Evolutionary conservation across 1,140 invertebrate genomes (phyloP).

Genomic region (Teleopsis dalmanni): DNA sequence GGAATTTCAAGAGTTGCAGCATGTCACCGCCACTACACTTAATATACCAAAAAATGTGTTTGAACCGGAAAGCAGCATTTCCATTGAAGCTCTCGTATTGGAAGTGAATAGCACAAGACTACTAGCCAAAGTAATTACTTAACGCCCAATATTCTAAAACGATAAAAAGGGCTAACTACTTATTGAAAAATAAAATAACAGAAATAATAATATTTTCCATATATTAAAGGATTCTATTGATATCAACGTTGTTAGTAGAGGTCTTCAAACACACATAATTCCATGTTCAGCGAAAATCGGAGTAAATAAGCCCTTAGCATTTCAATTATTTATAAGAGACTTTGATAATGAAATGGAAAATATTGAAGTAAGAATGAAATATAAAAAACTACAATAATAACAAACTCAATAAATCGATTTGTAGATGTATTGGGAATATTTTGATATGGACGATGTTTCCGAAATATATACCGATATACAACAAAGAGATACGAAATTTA

Average conservation of each 20-base stretch:
- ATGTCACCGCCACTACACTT: not conserved
- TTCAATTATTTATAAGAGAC: not conserved
- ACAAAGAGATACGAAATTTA: no score
- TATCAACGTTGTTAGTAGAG: not conserved
- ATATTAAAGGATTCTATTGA: no score
- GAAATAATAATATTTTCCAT: no score
- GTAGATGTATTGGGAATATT: no score
- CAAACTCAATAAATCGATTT: constrained; percentile 1
- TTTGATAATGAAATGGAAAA: not conserved
- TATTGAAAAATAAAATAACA: no score
- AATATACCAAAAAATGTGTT: constrained; percentile 4
- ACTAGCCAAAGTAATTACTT: not conserved
- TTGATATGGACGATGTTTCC: no score
- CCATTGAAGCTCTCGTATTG: not conserved
- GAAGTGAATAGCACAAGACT: not conserved
- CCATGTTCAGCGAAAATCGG: not conserved
- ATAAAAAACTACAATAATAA: not conserved
- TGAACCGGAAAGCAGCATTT: not conserved
- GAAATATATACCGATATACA: no score
- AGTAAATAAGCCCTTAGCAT: not conserved
- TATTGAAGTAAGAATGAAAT: not conserved
- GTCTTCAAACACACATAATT: not conserved
- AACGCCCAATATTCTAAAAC: no score
- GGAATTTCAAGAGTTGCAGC: not conserved
- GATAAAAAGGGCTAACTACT: no score